Base-by-base conservation (phyloP, 2,888 invertebrate species). In the Plebejus argus region DNA sequence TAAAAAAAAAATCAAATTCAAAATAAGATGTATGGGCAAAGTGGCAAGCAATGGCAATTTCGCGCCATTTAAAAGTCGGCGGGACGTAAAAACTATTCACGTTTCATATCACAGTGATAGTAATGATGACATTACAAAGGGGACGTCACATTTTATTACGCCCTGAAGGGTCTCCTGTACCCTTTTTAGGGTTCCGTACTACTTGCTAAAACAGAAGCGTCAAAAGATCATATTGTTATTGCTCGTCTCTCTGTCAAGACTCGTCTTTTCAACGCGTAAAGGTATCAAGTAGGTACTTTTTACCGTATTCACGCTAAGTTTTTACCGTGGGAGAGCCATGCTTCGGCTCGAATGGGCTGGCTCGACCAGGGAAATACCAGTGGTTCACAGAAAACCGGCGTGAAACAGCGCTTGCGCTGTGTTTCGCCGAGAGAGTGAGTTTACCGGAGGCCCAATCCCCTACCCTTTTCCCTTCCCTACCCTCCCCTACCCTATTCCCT, bases 41-140 rank as follows among this genome's bases (percentile, higher is more conserved):
- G 58, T 56, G n/a, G 56, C n/a, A 1, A 33, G 35, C 10, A 28
- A 71, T 20, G 10, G 20, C 71, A 71, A 71, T 39, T 71, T 71
- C n/a, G 71, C 15, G 71, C n/a, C 71, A 71, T 71, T 71, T 10
- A 39, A 39, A 71, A 71, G 39, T 20, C 10, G 10, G n/a, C n/a
- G 35, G 39, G 20, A 20, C 39, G 71, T 39, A 39, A n/a, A 39
- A 71, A 71, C 39, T 35, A 20, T 71, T 71, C 39, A 20, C 39
- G 39, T 39, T 39, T n/a, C 71, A 39, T 39, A 20, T 71, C 20
- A 71, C 71, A 39, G 66, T 28, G 66, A 66, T 71, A 35, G 39
- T 71, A 20, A 71, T 71, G 71, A 71, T 71, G 71, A 71, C 71
- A 39, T 71, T 39, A 39, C 39, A 71, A 71, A 71, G 71, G 71